Evolutionary conservation across 2,113 vertebrate species (phyloP), one percentile per base, ranked within the genome.

Genomic region (Rhinichthys klamathensis): DNA sequence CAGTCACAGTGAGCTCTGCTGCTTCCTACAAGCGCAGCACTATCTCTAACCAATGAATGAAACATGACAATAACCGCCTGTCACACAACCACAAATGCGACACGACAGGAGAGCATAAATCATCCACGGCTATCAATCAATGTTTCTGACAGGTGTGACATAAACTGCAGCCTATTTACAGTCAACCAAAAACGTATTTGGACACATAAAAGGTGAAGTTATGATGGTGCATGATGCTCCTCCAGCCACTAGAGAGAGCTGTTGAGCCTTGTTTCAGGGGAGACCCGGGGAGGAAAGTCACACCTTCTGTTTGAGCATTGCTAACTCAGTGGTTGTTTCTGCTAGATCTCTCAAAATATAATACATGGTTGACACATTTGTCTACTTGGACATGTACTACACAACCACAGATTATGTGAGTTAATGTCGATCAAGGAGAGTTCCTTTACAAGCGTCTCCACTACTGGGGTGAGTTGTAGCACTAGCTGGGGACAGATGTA

Each of bases 121-220:
- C 77, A 80, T 80, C 77, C 77, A 44, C 56, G 2, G 35, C 23
- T 61, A 27, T 61, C 6, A 61, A 79, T 79, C 32, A 41, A 60
- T 25, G 12, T 38, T n/a, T 61, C 35, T 61, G 77, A 79, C 30
- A 79, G 35, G 69, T 44, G 23, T 72, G 38, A 72, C 35, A 72
- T 11, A 44, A 61, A 41, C 38, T 72, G 21, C 4, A 44, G 69
- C 35, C 38, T 13, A n/a, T n/a, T n/a, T 72, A 72, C 21, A 72
- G 11, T 44, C 11, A 70, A 23, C 18, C 27, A 23, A 9, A 70
- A 72, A n/a, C 18, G 1, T 32, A 35, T 67, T 32, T 51, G 49
- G 2, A 51, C 49, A 63, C 10, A 27, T 27, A 63, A 38, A 21
- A 41, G 10, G 18, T 38, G 3, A 70, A 12, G 15, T 10, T 41